Evolutionary conservation across 2,113 vertebrate species (phyloP), one percentile per base, ranked within the genome.

Genomic region (Pontoporia blainvillei): DNA sequence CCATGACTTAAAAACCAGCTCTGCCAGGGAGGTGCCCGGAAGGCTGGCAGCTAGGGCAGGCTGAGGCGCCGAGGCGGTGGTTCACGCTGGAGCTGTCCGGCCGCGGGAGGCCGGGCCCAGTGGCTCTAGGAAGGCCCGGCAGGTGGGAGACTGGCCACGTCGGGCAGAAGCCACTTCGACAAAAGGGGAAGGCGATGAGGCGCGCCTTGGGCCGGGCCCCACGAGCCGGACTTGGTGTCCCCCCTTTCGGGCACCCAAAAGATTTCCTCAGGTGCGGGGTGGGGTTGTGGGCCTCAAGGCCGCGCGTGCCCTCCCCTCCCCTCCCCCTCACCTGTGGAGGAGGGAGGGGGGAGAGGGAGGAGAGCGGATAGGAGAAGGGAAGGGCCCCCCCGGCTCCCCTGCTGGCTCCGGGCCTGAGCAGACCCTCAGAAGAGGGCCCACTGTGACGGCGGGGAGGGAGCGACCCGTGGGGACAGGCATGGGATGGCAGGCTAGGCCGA

Each of bases 31-130:
- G 21, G 91, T 3, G 90, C 97, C 97, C 98, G 99, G 90, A 98
- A 99, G 94, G 99, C 99, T 93, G 99, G 98, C 97, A 99, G 98
- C 98, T 98, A 96, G 79, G 98, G 98, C 98, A 99, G 98, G 98
- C 99, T 99, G 98, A 98, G 98, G 99, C 99, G 99, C 69, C 39
- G 21, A 27, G 69, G 69, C 39, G 39, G 98, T 99, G 99, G 98
- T 99, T 99, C 98, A 99, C 99, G 97, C 99, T 99, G 98, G 97
- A 81, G 97, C 98, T 98, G 98, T 99, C 99, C 97, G 98, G 79
- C 98, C 98, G 98, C 69, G 86, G 91, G 96, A 99, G 83, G 98
- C 98, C 97, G 99, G 99, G 97, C 99, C 99, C 71, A 99, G 98
- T 97, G 99, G 98, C 86, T 98, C 98, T 97, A 99, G 99, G 98